phyloP scores from a whole-genome alignment of 2,797 vertebrate species.

The Setipinna tenuifilis region DNA sequence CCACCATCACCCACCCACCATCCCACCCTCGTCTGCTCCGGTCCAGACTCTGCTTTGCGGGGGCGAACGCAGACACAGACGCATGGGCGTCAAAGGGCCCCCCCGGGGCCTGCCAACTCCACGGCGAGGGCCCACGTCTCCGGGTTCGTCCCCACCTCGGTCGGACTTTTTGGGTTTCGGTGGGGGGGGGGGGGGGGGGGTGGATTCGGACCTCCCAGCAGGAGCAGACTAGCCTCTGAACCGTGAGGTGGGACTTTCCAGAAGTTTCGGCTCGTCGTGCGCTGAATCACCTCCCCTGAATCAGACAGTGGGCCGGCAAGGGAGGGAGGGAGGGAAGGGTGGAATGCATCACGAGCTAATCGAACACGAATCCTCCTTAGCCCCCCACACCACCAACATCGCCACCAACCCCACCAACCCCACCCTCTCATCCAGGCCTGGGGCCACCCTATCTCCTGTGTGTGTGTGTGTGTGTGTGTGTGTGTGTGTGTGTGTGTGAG shows the following conservation, averaged over 20 bases:
- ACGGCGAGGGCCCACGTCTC: neutral
- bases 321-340: neutral
- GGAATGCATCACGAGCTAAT: neutral
- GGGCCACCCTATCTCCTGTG: neutral
- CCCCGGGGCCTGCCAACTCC: neutral
- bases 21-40: too few relatives aligned
- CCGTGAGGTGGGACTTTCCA: slow-evolving; percentile 14
- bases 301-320: neutral
- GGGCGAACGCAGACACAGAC: slow-evolving; percentile 1
- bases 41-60: neutral
- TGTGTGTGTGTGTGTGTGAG: neutral
- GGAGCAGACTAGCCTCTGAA: neutral
- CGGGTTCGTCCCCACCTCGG: neutral
- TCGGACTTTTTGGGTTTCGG: neutral
- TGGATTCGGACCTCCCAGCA: neutral
- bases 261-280: neutral
- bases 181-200: neutral
- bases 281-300: slow-evolving; percentile 6
- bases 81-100: neutral
- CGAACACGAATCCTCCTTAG: neutral
- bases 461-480: neutral
- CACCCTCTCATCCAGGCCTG: too few relatives aligned
- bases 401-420: too few relatives aligned
- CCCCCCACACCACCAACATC: neutral
- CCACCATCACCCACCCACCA: too few relatives aligned